Percentiles rank a stretch among this genome's conserved stretches.
Conservation (phyloP, 1,140 invertebrate species). For the Myzus persicae region DNA sequence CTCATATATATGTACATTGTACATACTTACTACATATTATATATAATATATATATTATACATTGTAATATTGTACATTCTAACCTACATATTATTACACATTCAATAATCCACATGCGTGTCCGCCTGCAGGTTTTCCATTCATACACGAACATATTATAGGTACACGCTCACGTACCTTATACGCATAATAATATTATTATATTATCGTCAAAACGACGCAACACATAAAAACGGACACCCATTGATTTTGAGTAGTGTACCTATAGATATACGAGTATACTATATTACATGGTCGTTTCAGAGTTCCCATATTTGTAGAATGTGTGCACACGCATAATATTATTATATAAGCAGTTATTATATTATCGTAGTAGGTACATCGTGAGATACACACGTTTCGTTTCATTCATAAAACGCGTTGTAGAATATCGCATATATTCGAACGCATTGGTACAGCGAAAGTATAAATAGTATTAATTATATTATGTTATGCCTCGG, state of each 20-base stretch:
- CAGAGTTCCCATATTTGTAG: background rate
- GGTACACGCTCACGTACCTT: background rate
- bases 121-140: background rate
- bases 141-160: background rate
- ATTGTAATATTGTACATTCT: background rate
- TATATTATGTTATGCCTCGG: background rate
- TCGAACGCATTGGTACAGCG: background rate
- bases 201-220: background rate
- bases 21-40: background rate
- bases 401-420: slow-evolving; percentile 45
- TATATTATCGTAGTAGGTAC: slow-evolving; percentile 14
- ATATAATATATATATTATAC: background rate
- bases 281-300: background rate
- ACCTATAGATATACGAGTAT: background rate
- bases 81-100: background rate
- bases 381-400: background rate
- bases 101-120: background rate
- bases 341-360: background rate
- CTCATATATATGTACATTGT: background rate
- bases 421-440: background rate
- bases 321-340: background rate
- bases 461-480: background rate
- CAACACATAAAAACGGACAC: slow-evolving; percentile 28
- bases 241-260: background rate
- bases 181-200: slow-evolving; percentile 9